Conservation (phyloP, 2,113 vertebrate species). For the Aegotheles bennettii region DNA sequence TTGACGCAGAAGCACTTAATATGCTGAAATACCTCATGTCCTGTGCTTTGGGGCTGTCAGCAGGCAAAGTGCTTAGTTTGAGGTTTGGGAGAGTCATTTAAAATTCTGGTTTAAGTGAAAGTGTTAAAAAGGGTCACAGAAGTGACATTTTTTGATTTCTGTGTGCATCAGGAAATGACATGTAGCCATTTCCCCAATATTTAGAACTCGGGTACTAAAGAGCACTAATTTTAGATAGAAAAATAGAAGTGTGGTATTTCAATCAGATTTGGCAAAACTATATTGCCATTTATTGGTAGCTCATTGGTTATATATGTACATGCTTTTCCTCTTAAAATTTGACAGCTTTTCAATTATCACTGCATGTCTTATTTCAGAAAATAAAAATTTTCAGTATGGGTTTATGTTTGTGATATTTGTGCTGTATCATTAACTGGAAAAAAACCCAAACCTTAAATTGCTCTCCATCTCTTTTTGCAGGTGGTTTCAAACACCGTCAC, state of each 20-base stretch:
- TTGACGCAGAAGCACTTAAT: background rate
- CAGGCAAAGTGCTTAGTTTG: background rate
- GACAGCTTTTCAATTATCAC: background rate
- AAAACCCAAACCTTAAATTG: background rate
- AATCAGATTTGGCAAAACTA: background rate
- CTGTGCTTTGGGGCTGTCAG: background rate
- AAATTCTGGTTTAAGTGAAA: background rate
- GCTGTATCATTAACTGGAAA: background rate
- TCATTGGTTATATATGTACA: background rate
- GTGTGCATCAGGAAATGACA: background rate
- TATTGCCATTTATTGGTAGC: background rate
- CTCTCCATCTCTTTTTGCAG: slow-evolving; percentile 58
- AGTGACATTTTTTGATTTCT: background rate
- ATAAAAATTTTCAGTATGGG: background rate
- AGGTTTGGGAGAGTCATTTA: background rate
- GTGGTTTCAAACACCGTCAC: slow-evolving; percentile 98
- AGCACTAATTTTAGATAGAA: background rate
- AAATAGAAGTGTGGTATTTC: background rate
- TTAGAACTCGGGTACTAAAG: background rate
- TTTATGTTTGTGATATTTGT: background rate
- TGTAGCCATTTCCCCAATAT: background rate
- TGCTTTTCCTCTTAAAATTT: background rate
- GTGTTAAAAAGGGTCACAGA: background rate
- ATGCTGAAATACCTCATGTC: background rate
- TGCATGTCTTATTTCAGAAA: background rate